phyloP scores from a whole-genome alignment of 1,140 invertebrate genomes.

The Asbolus verrucosus region DNA sequence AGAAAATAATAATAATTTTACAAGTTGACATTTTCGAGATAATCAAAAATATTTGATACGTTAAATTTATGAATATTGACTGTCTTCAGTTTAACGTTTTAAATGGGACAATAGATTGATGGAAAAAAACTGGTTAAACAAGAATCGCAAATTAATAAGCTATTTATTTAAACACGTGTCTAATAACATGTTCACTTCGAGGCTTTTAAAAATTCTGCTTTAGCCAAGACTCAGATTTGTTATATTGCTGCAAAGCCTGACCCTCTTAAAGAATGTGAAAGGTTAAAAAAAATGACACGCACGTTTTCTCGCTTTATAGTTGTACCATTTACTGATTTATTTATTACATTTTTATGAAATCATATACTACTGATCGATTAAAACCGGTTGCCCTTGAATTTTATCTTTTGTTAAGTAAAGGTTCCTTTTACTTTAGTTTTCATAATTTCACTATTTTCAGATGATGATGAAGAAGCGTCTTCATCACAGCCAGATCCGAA shows the following conservation, averaged over 20 bases:
- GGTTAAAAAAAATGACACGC: slow-evolving; percentile 32
- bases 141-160: slow-evolving; percentile 9
- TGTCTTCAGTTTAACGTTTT: not conserved
- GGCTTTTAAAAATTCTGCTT: too few species aligned
- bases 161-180: not conserved
- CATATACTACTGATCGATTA: too few species aligned
- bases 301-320: slow-evolving; percentile 21
- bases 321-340: not conserved
- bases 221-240: too few species aligned
- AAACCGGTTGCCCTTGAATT: slow-evolving; percentile 12
- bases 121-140: slow-evolving; percentile 17
- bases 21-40: too few species aligned
- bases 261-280: slow-evolving; percentile 19
- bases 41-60: too few species aligned
- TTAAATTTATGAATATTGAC: slow-evolving; percentile 2
- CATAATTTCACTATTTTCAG: too few species aligned
- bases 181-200: too few species aligned
- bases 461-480: slow-evolving; percentile 69
- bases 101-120: slow-evolving; percentile 14
- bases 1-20: too few species aligned
- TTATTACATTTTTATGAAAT: too few species aligned
- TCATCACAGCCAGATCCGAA: slow-evolving; percentile 51
- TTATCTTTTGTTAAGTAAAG: not conserved
- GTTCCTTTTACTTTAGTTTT: too few species aligned
- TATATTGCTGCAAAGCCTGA: too few species aligned